Evolutionary conservation across 92 coral and sea anemone genomes (phyloP), one percentile per base, ranked within the genome.

Genomic region (Actinernus sp.): DNA sequence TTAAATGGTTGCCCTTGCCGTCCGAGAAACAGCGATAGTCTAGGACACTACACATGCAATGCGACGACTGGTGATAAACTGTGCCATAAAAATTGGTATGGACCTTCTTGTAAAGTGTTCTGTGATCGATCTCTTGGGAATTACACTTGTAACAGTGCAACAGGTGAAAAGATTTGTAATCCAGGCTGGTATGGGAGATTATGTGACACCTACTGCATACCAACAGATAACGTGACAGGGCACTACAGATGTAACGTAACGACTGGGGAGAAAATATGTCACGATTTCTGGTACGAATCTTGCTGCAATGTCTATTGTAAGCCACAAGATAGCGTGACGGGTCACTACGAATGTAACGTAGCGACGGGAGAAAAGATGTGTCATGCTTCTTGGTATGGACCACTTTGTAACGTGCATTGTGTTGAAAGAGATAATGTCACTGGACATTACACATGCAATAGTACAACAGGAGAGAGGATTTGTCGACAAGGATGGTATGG

Each of bases 11-110:
- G 63, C 4, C 65, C 57, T 31, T 90, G 97, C 44, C 23, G 43
- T 5, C 51, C 80, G 22, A 75, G 32, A 31, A 61, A 83, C 30
- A 58, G 63, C 46, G 89, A 76, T 40, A 43, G 8, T 31, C 38
- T 58, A 4, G 97, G 97, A 13, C 94, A 92, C 60, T 92, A 63
- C 65, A 67, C 77, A 14, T 92, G 97, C 55, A 50, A 79, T 22
- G 49, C 79, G 14, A 34, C 79, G 12, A 34, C 72, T 21, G 93
- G 93, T 20, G 76, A 70, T 26, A 39, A 45, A 49, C 38, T 66
- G 37, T 51, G 68, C 10, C 82, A 63, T 26, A 48, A 1, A 31
- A 23, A 25, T 10, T 68, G 75, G 75, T 68, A 68, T 38, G 75
- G 64, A 31, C 29, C 49, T 22, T 40, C 63, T 0, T 68, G 75